Evolutionary conservation across 1,140 invertebrate species (phyloP).

Genomic region (Magallana gigas): DNA sequence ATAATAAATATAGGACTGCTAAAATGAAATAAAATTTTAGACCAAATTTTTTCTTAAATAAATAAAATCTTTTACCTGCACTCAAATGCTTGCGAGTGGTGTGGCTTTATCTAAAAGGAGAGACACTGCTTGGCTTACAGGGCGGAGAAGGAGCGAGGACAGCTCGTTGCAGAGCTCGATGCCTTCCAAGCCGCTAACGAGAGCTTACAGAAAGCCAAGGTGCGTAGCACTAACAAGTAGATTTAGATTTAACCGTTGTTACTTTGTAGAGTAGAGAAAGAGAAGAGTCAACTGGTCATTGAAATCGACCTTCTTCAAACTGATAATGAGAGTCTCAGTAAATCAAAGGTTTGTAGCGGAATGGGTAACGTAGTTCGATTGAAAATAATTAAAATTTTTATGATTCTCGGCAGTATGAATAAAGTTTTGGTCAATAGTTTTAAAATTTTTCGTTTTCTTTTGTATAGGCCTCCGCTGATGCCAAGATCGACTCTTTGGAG

Average conservation of each 20-base stretch:
- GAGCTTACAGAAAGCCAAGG: background rate
- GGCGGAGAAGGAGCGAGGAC: constrained; percentile 17
- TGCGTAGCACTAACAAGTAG: constrained; percentile 1
- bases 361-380: background rate
- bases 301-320: constrained; percentile 77
- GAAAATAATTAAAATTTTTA: too few species aligned
- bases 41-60: too few species aligned
- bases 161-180: constrained; percentile 35
- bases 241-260: constrained; percentile 34
- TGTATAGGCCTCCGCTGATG: constrained; percentile 75
- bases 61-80: background rate
- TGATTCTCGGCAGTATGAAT: background rate
- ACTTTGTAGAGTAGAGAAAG: constrained; percentile 76
- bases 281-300: constrained; percentile 76
- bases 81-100: background rate
- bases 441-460: background rate
- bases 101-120: background rate
- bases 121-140: constrained; percentile 4
- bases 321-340: constrained; percentile 74
- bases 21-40: too few species aligned
- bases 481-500: constrained; percentile 75
- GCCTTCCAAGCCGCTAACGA: constrained; percentile 9
- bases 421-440: background rate
- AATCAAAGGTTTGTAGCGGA: constrained; percentile 70
- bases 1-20: too few species aligned